Conservation (phyloP, 1,140 invertebrate species). For the Achatina immaculata region DNA sequence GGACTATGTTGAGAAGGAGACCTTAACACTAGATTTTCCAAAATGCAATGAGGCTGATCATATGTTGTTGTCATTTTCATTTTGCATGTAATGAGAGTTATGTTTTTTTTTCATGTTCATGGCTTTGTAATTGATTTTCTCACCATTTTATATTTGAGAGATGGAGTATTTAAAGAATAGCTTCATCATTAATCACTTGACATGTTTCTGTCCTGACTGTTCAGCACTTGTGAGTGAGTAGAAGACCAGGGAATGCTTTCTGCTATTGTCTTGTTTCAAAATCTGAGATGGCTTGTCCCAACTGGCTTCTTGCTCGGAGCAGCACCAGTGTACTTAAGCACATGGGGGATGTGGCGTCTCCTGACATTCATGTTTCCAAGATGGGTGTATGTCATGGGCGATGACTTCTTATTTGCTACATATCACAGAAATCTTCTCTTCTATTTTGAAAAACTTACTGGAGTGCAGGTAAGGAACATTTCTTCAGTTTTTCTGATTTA, state of each 20-base stretch:
- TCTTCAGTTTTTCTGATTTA: background rate
- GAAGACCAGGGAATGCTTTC: constrained; percentile 17
- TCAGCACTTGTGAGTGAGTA: background rate
- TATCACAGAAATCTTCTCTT: constrained; percentile 34
- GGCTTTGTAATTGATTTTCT: too few relatives aligned
- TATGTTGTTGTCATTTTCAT: too few relatives aligned
- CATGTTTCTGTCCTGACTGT: too few relatives aligned
- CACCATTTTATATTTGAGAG: too few relatives aligned
- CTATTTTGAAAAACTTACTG: constrained; percentile 34
- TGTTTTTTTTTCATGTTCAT: too few relatives aligned
- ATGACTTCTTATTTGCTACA: constrained; percentile 38
- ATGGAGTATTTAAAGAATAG: too few relatives aligned
- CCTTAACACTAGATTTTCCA: too few relatives aligned
- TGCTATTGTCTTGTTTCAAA: constrained; percentile 24
- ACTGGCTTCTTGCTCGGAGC: constrained; percentile 34
- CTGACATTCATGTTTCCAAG: constrained; percentile 16
- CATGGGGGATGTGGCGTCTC: constrained; percentile 16
- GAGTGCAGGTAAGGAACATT: constrained; percentile 20
- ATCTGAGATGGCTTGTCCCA: constrained; percentile 32
- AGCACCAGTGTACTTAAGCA: constrained; percentile 33
- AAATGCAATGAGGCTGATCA: too few relatives aligned
- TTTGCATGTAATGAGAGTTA: too few relatives aligned
- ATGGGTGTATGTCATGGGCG: constrained; percentile 38
- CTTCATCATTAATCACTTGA: too few relatives aligned
- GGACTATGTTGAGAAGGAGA: too few relatives aligned